Evolutionary conservation across 2,797 vertebrate genomes (phyloP), one percentile per base, ranked within the genome.

Genomic region (Mormyrops boulengeri): DNA sequence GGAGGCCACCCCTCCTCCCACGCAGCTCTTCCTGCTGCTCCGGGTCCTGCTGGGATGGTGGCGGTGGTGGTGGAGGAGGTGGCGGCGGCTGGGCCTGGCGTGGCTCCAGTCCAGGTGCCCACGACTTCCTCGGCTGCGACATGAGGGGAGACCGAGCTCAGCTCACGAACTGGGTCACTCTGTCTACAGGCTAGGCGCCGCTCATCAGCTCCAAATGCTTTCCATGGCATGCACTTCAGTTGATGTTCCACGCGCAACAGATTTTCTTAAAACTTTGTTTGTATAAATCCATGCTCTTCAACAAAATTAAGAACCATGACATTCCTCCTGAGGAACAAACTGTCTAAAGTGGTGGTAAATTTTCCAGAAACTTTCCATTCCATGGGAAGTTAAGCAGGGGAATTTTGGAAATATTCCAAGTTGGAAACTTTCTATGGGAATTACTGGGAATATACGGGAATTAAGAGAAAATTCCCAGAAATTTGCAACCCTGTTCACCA

Each of bases 121-220:
- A 91, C 90, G 91, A 93, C 93, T 95, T 96, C 92, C 95, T 96
- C 93, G 95, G 93, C 92, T 93, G 91, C 88, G 93, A 93, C 87
- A 90, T 92, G 95, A 90, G 89, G 69, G 90, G 53, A 91, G 90
- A 91, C 57, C 30, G 44, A 60, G 88, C 77, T 87, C 85, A 91
- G 91, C 87, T 17, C 4, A 87, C 53, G 34, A 90, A 80, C 90
- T 91, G 44, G 91, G 89, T 92, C 88, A 73, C 53, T 57, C 88
- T 9, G 49, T 69, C 89, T 90, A 93, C 90, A 92, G 91, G 94
- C 92, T 92, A 91, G 86, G 91, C 91, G 86, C 89, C 52, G 62
- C 49, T 89, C 87, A 90, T 90, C 80, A 88, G 91, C 89, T 89
- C 30, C 73, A 73, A 26, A 66, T 8, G 87, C 4, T 41, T 52